Evolutionary conservation across 2,113 vertebrate genomes (phyloP).

Genomic region (Ptyas mucosa): DNA sequence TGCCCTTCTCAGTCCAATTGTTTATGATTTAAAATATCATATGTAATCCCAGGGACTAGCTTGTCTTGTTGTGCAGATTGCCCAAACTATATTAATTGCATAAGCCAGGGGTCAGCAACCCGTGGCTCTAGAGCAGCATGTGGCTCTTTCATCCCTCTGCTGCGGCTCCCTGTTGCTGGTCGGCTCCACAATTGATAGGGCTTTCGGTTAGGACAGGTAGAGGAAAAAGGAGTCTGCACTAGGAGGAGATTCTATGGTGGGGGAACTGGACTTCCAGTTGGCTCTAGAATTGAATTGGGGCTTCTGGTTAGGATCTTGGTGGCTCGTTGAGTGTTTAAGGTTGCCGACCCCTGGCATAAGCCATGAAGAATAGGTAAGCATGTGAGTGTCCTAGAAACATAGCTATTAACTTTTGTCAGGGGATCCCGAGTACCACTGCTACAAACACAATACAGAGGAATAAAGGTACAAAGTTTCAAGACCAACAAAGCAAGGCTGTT

Average conservation of each 20-base stretch:
- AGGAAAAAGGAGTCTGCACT: no score
- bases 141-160: no score
- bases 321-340: no score
- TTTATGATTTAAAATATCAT: neutral
- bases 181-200: no score
- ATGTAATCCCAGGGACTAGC: neutral
- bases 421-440: neutral
- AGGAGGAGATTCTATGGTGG: no score
- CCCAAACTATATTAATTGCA: neutral
- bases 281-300: no score
- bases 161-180: no score
- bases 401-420: neutral
- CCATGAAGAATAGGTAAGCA: neutral
- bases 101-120: neutral
- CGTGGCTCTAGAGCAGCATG: no score
- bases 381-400: neutral
- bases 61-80: neutral
- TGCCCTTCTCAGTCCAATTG: neutral
- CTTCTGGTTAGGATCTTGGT: no score
- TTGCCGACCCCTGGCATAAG: neutral
- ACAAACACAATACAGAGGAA: neutral
- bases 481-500: neutral
- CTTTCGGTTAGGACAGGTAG: no score
- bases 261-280: no score
- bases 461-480: neutral